Evolutionary conservation across 2,113 vertebrate species (phyloP), one percentile per base, ranked within the genome.

Genomic region (Melanotaenia duboulayi): DNA sequence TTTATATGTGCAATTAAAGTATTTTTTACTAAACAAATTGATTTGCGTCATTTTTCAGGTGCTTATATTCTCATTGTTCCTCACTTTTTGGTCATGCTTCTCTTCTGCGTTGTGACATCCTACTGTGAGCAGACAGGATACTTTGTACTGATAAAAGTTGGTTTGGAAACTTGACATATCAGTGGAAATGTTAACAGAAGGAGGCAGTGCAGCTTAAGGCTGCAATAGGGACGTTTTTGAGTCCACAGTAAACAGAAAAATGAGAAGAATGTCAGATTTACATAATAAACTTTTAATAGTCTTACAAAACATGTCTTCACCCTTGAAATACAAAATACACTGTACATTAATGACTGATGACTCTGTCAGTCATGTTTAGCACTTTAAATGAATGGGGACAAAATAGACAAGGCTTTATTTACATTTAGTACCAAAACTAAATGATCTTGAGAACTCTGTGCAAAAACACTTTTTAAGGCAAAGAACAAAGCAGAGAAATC

Each of bases 221-320:
- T 14, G 7, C 17, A 7, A 20, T 13, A 32, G 20, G 14, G 5
- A 54, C 0, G 10, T 22, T 69, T 46, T 20, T 46, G 16, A 49
- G 10, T 25, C 24, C 8, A 32, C 52, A 60, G 35, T 22, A 35
- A 46, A 0, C 7, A 46, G 23, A 28, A 28, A 48, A 80, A 78
- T 32, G 1, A 61, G n/a, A 60, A 25, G 1, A 60, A 59, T 39
- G 10, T 57, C 40, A 48, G 13, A 65, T 75, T 77, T 83, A 50
- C 46, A 55, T 59, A 74, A 83, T 80, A 85, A 14, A 83, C 71
- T 88, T 28, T 90, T 88, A 88, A 88, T 87, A 81, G 71, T 87
- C 75, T 68, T 87, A 88, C 71, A 89, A 91, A 88, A 87, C 49
- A 79, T 16, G 13, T 72, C 76, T 72, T 73, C 37, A 80, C 55